Base-by-base conservation (phyloP, 2,888 invertebrate genomes). In the Meiosimyza platycephala region DNA sequence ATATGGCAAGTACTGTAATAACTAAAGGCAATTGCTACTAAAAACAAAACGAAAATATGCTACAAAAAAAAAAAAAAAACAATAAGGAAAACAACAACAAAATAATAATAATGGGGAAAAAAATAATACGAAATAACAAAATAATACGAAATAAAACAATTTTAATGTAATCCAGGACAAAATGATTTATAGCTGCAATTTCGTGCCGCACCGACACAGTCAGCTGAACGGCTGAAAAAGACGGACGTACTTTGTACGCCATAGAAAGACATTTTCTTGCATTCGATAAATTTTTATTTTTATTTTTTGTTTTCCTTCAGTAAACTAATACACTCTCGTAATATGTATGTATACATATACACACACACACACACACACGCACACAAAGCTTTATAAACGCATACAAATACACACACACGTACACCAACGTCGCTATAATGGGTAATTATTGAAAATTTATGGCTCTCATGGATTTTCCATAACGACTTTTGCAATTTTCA, bases 381-480 rank as follows among this genome's bases (percentile, higher is more conserved):
- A n/a, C n/a, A 70, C 70, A 65, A 48, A 52, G 28, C 28, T 28
- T 3, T 33, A 62, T 13, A 51, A 55, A 13, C 18, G 16, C 62
- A 77, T 59, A 51, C 40, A 48, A 11, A 62, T 65, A 73, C 48
- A 60, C 40, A 72, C 67, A 55, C n/a, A 69, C 55, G 70, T 54
- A 40, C 50, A 73, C 16, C 50, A 50, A 63, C 67, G 71, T 69
- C 72, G 74, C 73, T 76, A 81, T 84, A 84, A 84, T 85, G 83
- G 83, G 85, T 84, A 85, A 85, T 85, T 85, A 85, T 84, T 82
- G 82, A 75, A 84, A 85, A 86, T 85, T 85, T 86, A 85, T 86
- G 83, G 79, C 83, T 79, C 79, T 82, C 79, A 79, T 79, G 83
- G 81, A 81, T 80, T 80, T 79, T 75, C 76, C 75, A 72, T 78